Base-by-base conservation (phyloP, 2,888 invertebrate genomes). In the Coenonympha arcania region DNA sequence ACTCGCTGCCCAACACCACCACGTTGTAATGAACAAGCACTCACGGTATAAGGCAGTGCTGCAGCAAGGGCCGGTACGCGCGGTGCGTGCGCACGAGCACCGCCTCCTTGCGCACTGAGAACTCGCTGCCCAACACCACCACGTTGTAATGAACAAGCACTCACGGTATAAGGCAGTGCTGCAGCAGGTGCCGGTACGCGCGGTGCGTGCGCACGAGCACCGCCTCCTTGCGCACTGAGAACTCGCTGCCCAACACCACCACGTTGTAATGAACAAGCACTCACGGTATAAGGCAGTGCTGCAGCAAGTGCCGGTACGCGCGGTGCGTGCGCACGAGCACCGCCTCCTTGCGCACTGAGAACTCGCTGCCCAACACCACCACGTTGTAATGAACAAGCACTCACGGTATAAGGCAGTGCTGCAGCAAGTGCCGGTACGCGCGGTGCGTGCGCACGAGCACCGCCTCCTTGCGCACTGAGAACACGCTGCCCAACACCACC, bases 1-100 rank as follows among this genome's bases (percentile, higher is more conserved):
- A 75, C 26, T 79, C 79, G 24, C 68, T 71, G 24, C 78, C 81
- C 3, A 85, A 36, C 4, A 84, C 80, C 0, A 75, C 51, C 1
- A 81, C 67, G 4, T 72, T 74, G 0, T n/a, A n/a, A n/a, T 24
- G 5, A 24, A 13, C 26, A 37, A 30, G 49, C 20, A 68, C 83
- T 73, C 55, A 84, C 85, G 70, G 69, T 46, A 78, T 56, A 0
- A 84, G 61, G 0, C 69, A 56, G 9, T 66, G 47, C 11, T 68
- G 61, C 3, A 85, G 58, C 4, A 85, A 48, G 52, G 78, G 74
- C 26, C 61, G 63, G 57, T 66, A 75, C 0, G 84, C 80, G 1
- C 57, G 63, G 56, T 71, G 72, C 0, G 77, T 73, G 4, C 85
- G 64, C 3, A 55, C 53, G 1, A 59, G 62, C 0, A 76, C 68